Evolutionary conservation across 2,797 vertebrate species (phyloP), one percentile per base, ranked within the genome.

Genomic region (Calcarius lapponicus): DNA sequence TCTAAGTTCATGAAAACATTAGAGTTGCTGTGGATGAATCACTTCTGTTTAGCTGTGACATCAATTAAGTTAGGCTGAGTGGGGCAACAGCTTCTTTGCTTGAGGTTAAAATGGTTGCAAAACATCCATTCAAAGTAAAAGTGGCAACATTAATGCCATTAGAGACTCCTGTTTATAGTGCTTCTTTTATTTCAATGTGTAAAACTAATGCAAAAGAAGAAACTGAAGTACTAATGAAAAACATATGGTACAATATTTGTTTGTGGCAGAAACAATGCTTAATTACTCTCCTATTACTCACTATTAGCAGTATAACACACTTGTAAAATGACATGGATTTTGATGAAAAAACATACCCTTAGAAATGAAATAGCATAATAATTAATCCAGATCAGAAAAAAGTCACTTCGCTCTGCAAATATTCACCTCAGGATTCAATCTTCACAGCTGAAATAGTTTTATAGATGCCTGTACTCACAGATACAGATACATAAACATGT

Each of bases 1-100:
- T 45, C 56, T 78, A 81, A 86, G n/a, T 80, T 90, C 92, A 86
- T 64, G 45, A 94, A 96, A 93, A 51, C 50, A 62, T 93, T 51
- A 61, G 28, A 65, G 42, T 24, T 82, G 28, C 13, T 54, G 72
- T 31, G 56, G 25, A 82, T 79, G 22, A 95, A 67, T 80, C 61
- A 71, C 36, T 90, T 91, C n/a, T 96, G 26, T 65, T 94, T 78
- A 79, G 25, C n/a, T 71, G 34, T 78, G 50, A 47, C 42, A 91
- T 92, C 94, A 89, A 74, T 86, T 80, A 94, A 76, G 71, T 86
- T 45, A 76, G 76, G 86, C 51, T 86, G 47, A 36, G 42, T 60
- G 28, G 48, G 38, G 72, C 78, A 92, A 64, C 29, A 86, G 64
- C 13, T 70, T 74, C 48, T 83, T 93, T 43, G 43, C 62, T 69